Base-by-base conservation (phyloP, 2,113 vertebrate genomes). In the Monarcha castaneiventris region DNA sequence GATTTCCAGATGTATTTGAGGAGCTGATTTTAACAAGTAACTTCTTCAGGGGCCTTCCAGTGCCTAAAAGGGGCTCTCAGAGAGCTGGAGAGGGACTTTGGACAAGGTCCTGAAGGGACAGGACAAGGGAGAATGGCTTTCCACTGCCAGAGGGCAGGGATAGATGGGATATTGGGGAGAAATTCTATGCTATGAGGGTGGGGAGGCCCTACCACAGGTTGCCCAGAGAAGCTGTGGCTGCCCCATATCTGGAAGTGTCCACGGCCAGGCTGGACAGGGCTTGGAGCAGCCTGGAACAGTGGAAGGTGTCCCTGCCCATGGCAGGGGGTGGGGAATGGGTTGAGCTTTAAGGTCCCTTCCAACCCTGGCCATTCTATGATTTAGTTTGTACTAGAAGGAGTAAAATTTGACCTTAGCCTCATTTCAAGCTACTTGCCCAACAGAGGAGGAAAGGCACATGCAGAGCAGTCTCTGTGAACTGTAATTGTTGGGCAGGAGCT, bases 141-240 rank as follows among this genome's bases (percentile, higher is more conserved):
- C 21, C 18, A 55, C 30, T 55, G n/a, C 7, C 39, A 76, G 6
- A 75, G 20, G 13, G 17, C n/a, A 49, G n/a, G 6, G 15, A 16
- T 62, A 48, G 26, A 41, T 76, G 21, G 17, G 33, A 16, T 25
- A n/a, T 2, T 58, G 12, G 16, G 37, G 25, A 59, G 27, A 6
- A 81, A 25, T 44, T 44, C 13, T 44, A 66, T 1, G 0, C 32
- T 66, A 22, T n/a, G 44, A 51, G 52, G 33, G 22, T 51, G 44
- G 0, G 0, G 22, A 67, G 7, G 33, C 5, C 18, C 43, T 80
- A 21, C 14, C 22, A 51, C 14, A 51, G 51, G 32, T 0, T 73
- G 5, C 37, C 33, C 68, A 52, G 61, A 66, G 37, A 1, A 81
- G 27, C 43, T 67, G 33, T 37, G 44, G 8, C 22, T 89, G 37